A percentile compares a stretch with the other conserved stretches of the same genome.
Evolutionary conservation across 2,797 vertebrate genomes (phyloP).

Genomic region (Clarias pachynema): DNA sequence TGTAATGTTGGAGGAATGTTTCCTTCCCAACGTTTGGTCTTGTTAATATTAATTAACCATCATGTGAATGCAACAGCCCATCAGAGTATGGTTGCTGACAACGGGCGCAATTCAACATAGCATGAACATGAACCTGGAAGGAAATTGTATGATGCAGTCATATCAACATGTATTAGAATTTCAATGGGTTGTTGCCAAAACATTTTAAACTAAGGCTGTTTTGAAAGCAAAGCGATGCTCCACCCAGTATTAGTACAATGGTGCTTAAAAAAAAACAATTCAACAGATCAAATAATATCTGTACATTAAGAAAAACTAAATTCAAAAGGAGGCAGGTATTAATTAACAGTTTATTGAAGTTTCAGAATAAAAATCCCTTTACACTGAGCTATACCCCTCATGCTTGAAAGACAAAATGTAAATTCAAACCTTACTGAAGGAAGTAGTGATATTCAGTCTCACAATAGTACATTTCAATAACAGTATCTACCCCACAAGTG

Average conservation of each 20-base stretch:
- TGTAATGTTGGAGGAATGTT: not conserved
- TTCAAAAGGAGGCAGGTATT: conserved; percentile 40
- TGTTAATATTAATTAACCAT: not conserved
- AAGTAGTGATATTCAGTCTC: not conserved
- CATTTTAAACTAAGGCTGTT: not conserved
- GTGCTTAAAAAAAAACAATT: not conserved
- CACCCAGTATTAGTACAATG: not conserved
- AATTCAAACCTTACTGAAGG: conserved; percentile 28
- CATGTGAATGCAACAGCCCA: not conserved
- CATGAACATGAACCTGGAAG: not conserved
- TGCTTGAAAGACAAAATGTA: conserved; percentile 34
- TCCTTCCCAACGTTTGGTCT: not conserved
- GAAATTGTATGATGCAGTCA: not conserved
- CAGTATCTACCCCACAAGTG: conserved; percentile 25
- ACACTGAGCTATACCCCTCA: conserved; percentile 41
- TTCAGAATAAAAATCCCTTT: conserved; percentile 76
- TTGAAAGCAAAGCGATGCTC: not conserved
- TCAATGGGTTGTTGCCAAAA: not conserved
- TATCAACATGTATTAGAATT: not conserved
- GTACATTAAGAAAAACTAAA: not conserved
- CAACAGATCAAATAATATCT: not conserved
- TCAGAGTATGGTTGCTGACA: not conserved
- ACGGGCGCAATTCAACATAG: not conserved
- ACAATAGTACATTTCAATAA: conserved; percentile 8
- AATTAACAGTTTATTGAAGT: conserved; percentile 73